These are phyloP conservation scores for Prosopocoilus inquinatus DNA, from an alignment of 2,888 invertebrate species.

Conservation along the genomic window DNA sequence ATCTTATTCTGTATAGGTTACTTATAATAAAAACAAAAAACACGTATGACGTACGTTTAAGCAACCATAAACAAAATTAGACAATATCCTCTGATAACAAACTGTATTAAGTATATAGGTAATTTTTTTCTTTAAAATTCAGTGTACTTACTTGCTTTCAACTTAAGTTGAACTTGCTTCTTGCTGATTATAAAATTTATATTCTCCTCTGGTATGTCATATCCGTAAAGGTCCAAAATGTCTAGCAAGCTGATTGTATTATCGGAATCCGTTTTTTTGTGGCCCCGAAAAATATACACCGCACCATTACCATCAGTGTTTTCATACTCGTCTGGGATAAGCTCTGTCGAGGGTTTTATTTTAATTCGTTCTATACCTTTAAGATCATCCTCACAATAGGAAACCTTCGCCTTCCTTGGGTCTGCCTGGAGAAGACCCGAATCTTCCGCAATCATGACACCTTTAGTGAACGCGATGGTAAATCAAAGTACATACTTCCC, in stretches of 20 bases:
- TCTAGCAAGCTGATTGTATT: slow-evolving; percentile 24
- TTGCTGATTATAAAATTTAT: slow-evolving; percentile 22
- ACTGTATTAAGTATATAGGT: too few relatives aligned
- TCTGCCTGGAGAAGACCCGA: not conserved
- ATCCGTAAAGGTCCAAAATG: slow-evolving; percentile 25
- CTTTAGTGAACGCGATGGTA: too few relatives aligned
- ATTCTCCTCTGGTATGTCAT: slow-evolving; percentile 25
- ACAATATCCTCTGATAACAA: too few relatives aligned
- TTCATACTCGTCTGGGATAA: slow-evolving; percentile 44
- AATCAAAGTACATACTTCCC: too few relatives aligned
- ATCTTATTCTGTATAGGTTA: too few relatives aligned
- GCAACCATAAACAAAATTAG: too few relatives aligned
- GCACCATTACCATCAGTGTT: slow-evolving; percentile 24
- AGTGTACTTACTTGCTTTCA: slow-evolving; percentile 30
- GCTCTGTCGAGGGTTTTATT: slow-evolving; percentile 42
- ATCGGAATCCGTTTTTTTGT: slow-evolving; percentile 16
- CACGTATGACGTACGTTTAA: too few relatives aligned
- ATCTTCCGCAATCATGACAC: not conserved
- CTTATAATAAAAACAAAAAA: too few relatives aligned
- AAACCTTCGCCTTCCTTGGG: not conserved
- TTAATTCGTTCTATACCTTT: slow-evolving; percentile 21
- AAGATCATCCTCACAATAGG: not conserved
- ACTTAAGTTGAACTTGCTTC: slow-evolving; percentile 18
- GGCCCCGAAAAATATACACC: slow-evolving; percentile 25
- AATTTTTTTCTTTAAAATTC: not conserved